phyloP scores from a whole-genome alignment of 2,113 vertebrate species.

The Acanthochromis polyacanthus region DNA sequence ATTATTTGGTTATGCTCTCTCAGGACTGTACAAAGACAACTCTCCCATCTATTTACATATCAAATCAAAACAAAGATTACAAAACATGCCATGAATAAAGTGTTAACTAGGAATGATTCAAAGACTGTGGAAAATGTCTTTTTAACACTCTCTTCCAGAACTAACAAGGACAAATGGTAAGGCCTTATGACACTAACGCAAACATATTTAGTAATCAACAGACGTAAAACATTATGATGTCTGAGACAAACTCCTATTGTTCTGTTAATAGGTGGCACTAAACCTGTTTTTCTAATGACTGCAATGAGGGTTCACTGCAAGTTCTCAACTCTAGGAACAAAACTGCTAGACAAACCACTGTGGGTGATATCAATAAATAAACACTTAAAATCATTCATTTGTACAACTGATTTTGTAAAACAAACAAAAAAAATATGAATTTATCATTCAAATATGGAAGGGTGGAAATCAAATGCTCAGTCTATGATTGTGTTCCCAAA shows the following conservation, averaged over 20 bases:
- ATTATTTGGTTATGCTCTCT: conserved; percentile 39
- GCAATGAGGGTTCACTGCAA: conserved; percentile 49
- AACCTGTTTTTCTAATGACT: conserved; percentile 63
- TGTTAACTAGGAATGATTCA: background rate
- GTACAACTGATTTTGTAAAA: too few species aligned
- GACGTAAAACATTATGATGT: conserved; percentile 27
- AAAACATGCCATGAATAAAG: conserved; percentile 1
- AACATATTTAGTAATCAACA: conserved; percentile 44
- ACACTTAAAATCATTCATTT: too few species aligned
- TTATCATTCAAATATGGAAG: too few species aligned
- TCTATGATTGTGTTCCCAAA: too few species aligned
- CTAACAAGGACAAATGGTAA: conserved; percentile 1
- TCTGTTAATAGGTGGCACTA: conserved; percentile 62
- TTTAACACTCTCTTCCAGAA: background rate
- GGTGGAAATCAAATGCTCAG: too few species aligned
- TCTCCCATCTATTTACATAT: background rate
- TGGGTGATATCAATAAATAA: too few species aligned
- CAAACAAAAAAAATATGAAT: too few species aligned
- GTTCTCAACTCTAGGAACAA: conserved; percentile 16
- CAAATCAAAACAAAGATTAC: conserved; percentile 8
- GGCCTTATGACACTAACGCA: conserved; percentile 5
- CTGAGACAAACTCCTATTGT: conserved; percentile 56
- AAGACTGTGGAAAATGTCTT: background rate
- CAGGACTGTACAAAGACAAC: conserved; percentile 27
- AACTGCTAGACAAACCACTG: background rate